These are phyloP conservation scores for Pelagia noctiluca DNA, from an alignment of 30 jellyfish, hydroid and myxozoan genomes.

Conservation along the genomic window DNA sequence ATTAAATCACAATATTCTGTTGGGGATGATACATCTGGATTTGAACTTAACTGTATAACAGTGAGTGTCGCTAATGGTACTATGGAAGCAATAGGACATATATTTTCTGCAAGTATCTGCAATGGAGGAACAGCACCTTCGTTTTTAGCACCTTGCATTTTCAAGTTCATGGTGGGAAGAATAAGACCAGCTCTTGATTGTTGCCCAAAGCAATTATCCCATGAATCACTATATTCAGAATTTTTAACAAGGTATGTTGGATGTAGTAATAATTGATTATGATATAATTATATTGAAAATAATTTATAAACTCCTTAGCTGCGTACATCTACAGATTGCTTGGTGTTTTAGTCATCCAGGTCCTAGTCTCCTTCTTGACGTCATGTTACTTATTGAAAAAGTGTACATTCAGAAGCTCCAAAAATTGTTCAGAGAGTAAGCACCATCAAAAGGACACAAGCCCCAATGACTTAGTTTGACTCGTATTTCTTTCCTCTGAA, in stretches of 20 bases:
- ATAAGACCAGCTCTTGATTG: not conserved
- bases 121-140: conserved; percentile 62
- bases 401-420: too few species aligned
- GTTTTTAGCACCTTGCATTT: conserved; percentile 51
- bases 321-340: too few species aligned
- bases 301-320: too few species aligned
- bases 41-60: conserved; percentile 31
- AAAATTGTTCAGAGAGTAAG: too few species aligned
- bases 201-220: not conserved
- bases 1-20: conserved; percentile 18
- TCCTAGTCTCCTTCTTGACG: too few species aligned
- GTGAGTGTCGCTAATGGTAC: conserved; percentile 52
- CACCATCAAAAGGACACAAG: not conserved
- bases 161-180: conserved; percentile 10
- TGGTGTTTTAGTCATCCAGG: too few species aligned
- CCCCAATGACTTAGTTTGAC: conserved; percentile 1
- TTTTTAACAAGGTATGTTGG: not conserved
- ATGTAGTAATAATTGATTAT: too few species aligned
- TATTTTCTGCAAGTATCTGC: conserved; percentile 24
- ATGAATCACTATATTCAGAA: not conserved
- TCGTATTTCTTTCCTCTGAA: not conserved
- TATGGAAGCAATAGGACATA: conserved; percentile 15
- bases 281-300: too few species aligned
- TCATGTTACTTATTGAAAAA: too few species aligned
- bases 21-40: conserved; percentile 28